Conservation (phyloP, 2,888 invertebrate genomes). For the Chelonus formosanus region DNA sequence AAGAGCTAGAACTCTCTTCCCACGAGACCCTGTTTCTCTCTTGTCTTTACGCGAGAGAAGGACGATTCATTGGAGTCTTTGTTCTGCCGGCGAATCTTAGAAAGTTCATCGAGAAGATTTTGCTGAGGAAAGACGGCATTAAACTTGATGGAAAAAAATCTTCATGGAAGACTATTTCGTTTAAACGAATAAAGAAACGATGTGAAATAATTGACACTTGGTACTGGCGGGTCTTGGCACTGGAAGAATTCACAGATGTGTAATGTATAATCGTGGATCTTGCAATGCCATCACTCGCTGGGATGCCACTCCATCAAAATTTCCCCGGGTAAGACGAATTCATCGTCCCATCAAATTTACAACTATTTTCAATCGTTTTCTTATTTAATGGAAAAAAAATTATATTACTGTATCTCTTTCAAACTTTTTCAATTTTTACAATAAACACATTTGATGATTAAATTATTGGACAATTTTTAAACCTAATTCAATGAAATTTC, state of each 20-base stretch:
- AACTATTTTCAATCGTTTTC: no score
- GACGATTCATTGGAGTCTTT: conserved; percentile 20
- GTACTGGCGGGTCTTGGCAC: conserved; percentile 65
- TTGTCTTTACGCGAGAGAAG: conserved; percentile 17
- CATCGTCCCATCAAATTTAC: no score
- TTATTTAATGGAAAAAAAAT: no score
- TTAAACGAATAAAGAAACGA: conserved; percentile 12
- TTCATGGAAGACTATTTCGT: conserved; percentile 15
- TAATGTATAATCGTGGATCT: conserved; percentile 65
- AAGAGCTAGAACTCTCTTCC: conserved; percentile 27
- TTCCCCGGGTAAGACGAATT: conserved; percentile 2
- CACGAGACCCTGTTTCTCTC: conserved; percentile 30
- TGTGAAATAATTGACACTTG: conserved; percentile 35
- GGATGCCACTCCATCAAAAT: conserved; percentile 52
- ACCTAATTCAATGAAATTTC: no score
- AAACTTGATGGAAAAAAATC: conserved; percentile 1
- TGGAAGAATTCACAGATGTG: conserved; percentile 66
- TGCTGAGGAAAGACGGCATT: not conserved
- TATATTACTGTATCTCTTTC: no score
- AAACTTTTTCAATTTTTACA: no score
- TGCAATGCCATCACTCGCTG: conserved; percentile 66
- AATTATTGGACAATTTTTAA: no score
- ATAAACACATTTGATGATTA: no score
- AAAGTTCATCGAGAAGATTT: conserved; percentile 18
- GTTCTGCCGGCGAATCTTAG: conserved; percentile 16